Evolutionary conservation across 2,113 vertebrate genomes (phyloP).

Genomic region (Hypanus sabinus): DNA sequence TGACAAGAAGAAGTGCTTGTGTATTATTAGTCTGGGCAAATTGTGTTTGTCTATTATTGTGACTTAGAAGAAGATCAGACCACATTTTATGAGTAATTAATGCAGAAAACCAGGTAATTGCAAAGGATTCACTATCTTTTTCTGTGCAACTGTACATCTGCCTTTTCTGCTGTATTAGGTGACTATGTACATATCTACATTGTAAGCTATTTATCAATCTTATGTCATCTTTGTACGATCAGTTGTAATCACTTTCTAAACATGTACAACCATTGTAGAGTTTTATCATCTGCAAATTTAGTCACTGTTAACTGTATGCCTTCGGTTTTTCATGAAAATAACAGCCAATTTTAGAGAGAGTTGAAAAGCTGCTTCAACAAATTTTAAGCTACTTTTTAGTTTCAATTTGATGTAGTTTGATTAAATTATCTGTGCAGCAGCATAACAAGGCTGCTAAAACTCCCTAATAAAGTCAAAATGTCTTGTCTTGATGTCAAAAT

Average conservation of each 20-base stretch:
- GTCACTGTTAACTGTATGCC: background rate
- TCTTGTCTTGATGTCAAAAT: background rate
- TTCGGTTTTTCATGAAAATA: background rate
- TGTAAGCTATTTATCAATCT: background rate
- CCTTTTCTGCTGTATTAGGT: no score
- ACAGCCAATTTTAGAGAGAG: background rate
- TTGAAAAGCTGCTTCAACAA: background rate
- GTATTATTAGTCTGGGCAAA: no score
- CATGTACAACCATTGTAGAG: background rate
- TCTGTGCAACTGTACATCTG: no score
- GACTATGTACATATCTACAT: no score
- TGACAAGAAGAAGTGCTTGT: no score
- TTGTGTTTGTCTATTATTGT: no score
- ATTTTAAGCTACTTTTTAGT: background rate
- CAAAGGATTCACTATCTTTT: no score
- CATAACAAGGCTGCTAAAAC: background rate
- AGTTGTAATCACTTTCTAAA: background rate
- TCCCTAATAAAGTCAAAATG: background rate
- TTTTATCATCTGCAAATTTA: background rate
- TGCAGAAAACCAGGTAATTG: no score
- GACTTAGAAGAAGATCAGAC: no score
- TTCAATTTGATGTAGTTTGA: background rate
- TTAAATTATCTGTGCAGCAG: background rate
- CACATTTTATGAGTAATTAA: no score
- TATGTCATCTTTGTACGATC: background rate